A percentile compares a stretch with the other conserved stretches of the same genome.
Conservation (phyloP, 2,888 invertebrate genomes). For the Hypomecis atomaria region DNA sequence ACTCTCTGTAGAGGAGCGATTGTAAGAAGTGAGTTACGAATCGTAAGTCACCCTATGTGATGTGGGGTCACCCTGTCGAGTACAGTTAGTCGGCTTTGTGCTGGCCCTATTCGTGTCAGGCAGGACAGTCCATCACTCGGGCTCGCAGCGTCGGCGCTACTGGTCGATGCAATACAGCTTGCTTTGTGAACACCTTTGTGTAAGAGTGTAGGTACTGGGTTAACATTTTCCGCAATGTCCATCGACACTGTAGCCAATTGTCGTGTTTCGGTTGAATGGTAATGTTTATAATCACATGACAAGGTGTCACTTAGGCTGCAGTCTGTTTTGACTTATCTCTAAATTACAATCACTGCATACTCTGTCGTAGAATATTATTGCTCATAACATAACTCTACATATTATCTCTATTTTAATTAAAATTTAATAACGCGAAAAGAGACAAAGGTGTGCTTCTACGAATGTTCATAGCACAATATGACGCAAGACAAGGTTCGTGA, state of each 20-base stretch:
- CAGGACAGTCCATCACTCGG: slow-evolving; percentile 66
- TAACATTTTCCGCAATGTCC: slow-evolving; percentile 42
- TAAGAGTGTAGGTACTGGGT: slow-evolving; percentile 40
- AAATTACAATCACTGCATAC: not conserved
- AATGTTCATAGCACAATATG: slow-evolving; percentile 13
- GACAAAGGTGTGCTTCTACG: slow-evolving; percentile 13
- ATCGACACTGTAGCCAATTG: slow-evolving; percentile 38
- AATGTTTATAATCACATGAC: slow-evolving; percentile 26
- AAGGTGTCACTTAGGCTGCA: slow-evolving; percentile 15
- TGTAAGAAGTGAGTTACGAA: slow-evolving; percentile 47
- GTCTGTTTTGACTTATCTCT: not conserved
- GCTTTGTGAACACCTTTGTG: slow-evolving; percentile 57
- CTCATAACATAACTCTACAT: no score
- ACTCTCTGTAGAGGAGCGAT: slow-evolving; percentile 48
- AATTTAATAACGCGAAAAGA: no score
- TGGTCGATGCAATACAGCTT: slow-evolving; percentile 60
- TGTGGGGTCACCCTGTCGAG: slow-evolving; percentile 69
- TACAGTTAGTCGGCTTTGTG: slow-evolving; percentile 76
- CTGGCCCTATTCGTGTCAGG: slow-evolving; percentile 70
- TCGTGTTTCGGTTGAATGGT: slow-evolving; percentile 23
- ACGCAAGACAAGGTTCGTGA: slow-evolving; percentile 24
- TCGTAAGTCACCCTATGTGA: slow-evolving; percentile 64
- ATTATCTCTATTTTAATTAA: no score
- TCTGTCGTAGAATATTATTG: not conserved
- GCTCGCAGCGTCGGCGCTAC: slow-evolving; percentile 47